Conservation (phyloP, 2,888 invertebrate genomes). For the Argyresthia goedartella region DNA sequence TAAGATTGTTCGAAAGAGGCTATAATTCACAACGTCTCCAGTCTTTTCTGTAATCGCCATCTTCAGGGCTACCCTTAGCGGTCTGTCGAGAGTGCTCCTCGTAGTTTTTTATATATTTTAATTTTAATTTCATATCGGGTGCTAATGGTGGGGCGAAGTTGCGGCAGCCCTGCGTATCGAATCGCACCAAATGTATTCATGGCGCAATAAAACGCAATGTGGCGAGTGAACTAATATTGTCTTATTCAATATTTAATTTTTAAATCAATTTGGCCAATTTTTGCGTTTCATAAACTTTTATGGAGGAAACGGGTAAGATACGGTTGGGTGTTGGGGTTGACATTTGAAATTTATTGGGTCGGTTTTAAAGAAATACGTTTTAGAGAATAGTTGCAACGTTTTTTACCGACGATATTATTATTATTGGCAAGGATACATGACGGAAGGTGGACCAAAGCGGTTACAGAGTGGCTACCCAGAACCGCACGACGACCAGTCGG, state of each 20-base stretch:
- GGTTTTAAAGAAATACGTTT: no score
- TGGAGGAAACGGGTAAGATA: conserved; percentile 18
- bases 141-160: conserved; percentile 50
- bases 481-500: no score
- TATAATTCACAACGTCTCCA: no score
- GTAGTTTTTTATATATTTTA: conserved; percentile 68
- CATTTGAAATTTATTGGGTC: not conserved
- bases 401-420: no score
- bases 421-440: no score
- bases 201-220: conserved; percentile 65
- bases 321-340: not conserved
- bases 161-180: conserved; percentile 63
- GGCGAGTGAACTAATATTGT: conserved; percentile 70
- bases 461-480: no score
- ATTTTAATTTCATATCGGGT: conserved; percentile 70
- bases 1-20: no score
- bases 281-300: conserved; percentile 59
- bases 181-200: conserved; percentile 64
- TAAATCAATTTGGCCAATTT: conserved; percentile 50
- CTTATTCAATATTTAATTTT: conserved; percentile 67
- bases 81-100: conserved; percentile 39
- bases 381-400: no score
- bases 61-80: conserved; percentile 66
- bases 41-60: conserved; percentile 21
- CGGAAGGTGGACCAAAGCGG: no score